Evolutionary conservation across 1,140 invertebrate species (phyloP).

Genomic region (Lamellibrachia luymesi): DNA sequence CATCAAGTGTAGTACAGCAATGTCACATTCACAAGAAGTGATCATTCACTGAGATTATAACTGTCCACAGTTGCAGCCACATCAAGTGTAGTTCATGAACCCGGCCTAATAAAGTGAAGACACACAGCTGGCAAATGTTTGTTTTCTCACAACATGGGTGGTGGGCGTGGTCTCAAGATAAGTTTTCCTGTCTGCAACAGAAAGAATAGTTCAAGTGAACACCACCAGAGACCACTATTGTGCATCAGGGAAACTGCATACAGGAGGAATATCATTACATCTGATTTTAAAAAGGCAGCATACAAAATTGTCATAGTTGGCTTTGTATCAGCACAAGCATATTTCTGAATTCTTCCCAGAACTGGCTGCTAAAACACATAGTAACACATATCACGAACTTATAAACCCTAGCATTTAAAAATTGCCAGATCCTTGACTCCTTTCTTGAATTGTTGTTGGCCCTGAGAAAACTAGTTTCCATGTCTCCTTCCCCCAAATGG

Average conservation of each 20-base stretch:
- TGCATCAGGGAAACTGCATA: neutral
- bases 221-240: neutral
- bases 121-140: neutral
- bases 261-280: neutral
- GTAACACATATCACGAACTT: neutral
- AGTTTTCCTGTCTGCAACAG: conserved; percentile 52
- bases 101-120: neutral
- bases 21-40: neutral
- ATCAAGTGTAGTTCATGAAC: neutral
- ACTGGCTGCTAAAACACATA: neutral
- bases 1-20: neutral
- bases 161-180: conserved; percentile 44
- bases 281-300: neutral
- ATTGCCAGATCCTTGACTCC: neutral
- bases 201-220: conserved; percentile 26
- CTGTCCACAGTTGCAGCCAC: neutral
- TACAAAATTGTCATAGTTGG: neutral
- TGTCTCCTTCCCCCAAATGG: too few relatives aligned
- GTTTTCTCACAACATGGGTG: neutral
- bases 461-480: too few relatives aligned
- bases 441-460: neutral
- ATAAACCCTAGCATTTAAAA: neutral
- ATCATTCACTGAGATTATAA: neutral
- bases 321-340: neutral
- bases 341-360: neutral